These are phyloP conservation scores for Zophobas morio DNA, from an alignment of 1,140 invertebrate species.

Conservation along the genomic window DNA sequence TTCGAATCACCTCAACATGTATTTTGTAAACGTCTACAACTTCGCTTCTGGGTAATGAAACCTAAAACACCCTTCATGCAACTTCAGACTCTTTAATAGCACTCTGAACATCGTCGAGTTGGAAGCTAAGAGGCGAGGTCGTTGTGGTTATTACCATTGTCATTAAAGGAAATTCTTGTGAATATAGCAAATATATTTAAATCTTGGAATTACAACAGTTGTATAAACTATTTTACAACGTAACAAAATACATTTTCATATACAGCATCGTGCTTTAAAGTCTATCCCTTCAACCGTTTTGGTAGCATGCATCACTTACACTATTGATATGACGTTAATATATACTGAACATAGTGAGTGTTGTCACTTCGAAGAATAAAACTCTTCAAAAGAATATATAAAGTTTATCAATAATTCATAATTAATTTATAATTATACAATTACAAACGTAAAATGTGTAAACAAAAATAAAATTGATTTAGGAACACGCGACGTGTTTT, in stretches of 20 bases:
- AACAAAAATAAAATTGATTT: slow-evolving; percentile 34
- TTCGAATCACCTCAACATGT: too few relatives aligned
- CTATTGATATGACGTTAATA: slow-evolving; percentile 33
- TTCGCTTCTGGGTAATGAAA: too few relatives aligned
- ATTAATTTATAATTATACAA: background rate
- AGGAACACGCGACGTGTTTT: slow-evolving; percentile 18
- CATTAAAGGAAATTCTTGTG: background rate
- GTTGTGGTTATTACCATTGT: too few relatives aligned
- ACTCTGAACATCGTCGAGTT: too few relatives aligned
- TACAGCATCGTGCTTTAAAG: slow-evolving; percentile 31
- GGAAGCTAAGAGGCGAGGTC: too few relatives aligned
- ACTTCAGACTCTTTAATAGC: too few relatives aligned
- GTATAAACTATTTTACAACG: slow-evolving; percentile 39
- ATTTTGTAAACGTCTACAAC: too few relatives aligned
- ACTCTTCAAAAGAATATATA: slow-evolving; percentile 17
- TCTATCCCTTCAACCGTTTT: slow-evolving; percentile 36
- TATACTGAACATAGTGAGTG: slow-evolving; percentile 32
- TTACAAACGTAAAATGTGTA: slow-evolving; percentile 5
- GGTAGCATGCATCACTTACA: slow-evolving; percentile 29
- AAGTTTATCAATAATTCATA: background rate
- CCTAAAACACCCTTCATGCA: too few relatives aligned
- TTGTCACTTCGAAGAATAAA: slow-evolving; percentile 34
- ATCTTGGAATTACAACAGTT: slow-evolving; percentile 34
- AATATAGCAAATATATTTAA: slow-evolving; percentile 41
- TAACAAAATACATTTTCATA: slow-evolving; percentile 28